Base-by-base conservation (phyloP, 35 echinoderm and acorn worm genomes). In the Holothuria glaberrima region DNA sequence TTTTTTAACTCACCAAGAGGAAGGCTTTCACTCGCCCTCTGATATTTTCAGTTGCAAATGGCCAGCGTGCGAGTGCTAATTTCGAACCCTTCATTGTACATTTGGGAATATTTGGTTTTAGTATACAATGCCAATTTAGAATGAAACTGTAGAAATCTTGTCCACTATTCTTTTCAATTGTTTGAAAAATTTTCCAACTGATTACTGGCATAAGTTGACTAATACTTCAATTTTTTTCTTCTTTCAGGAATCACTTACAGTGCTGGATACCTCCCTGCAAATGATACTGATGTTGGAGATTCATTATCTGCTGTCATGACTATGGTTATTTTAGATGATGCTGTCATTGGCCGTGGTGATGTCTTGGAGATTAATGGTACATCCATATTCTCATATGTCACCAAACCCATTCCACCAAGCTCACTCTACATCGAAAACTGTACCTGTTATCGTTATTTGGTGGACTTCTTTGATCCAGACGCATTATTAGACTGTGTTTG, bases 281-380 rank as follows among this genome's bases (percentile, higher is more conserved):
- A 83, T 22, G 48, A 74, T 9, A 88, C 84, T 56, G 75, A 76
- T 36, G 73, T 59, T 30, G 90, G 94, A 17, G 83, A 88, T 74
- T 75, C 72, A 12, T 74, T 94, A 28, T 62, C 69, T n/a, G 86
- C 91, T 2, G 22, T 62, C 41, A 81, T 94, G 16, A 94, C 89
- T 30, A 92, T 95, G 85, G 85, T 95, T 6, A 86, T 95, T 34
- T 86, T 92, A 1, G 94, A 95, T 68, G 90, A 92, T 59, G 59
- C 57, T 4, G 76, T 82, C 5, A n/a, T 92, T 12, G 36, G 25
- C 21, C 90, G 94, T 63, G 86, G 90, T 21, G 83, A 87, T 16
- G 29, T 83, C 25, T 68, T 95, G 12, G 32, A 30, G 0, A 17
- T 92, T 0, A 95, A 95, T 61, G 67, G 72, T 19, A 92, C 90